These are phyloP conservation scores for Luperina nickerlii DNA, from an alignment of 2,888 invertebrate genomes.

Conservation along the genomic window DNA sequence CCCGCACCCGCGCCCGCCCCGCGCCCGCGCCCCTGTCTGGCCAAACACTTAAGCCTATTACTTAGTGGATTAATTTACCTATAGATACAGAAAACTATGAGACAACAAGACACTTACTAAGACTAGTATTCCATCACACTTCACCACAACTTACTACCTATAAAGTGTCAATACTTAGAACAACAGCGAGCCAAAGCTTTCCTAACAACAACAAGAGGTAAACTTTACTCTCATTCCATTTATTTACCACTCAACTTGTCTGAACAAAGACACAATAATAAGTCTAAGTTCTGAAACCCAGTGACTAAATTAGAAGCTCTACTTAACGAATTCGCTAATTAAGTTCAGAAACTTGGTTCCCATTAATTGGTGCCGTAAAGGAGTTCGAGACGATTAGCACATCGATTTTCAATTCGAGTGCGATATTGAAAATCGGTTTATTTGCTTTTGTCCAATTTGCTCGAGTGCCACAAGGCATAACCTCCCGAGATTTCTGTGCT, in stretches of 20 bases:
- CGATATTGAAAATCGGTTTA: slow-evolving; percentile 62
- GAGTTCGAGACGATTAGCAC: slow-evolving; percentile 66
- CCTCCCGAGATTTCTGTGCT: neutral
- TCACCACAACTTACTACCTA: slow-evolving; percentile 1
- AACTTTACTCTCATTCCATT: slow-evolving; percentile 31
- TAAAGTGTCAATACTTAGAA: slow-evolving; percentile 17
- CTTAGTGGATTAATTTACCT: too few relatives aligned
- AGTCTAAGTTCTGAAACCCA: slow-evolving; percentile 31
- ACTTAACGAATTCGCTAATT: slow-evolving; percentile 64
- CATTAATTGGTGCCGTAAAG: slow-evolving; percentile 68
- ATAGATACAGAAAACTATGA: neutral
- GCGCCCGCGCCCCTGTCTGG: too few relatives aligned
- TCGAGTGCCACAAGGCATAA: neutral
- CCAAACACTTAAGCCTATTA: too few relatives aligned
- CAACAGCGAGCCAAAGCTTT: neutral
- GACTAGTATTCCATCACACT: neutral
- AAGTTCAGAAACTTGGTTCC: slow-evolving; percentile 66
- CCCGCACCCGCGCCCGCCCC: too few relatives aligned
- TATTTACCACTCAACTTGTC: slow-evolving; percentile 37
- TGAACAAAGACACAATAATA: slow-evolving; percentile 49
- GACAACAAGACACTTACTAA: neutral
- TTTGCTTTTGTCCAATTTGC: slow-evolving; percentile 43
- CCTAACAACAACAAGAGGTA: slow-evolving; percentile 2
- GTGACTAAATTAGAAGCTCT: slow-evolving; percentile 51
- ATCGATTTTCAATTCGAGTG: slow-evolving; percentile 66